Conservation (phyloP, 1,140 invertebrate species). For the Psix sp. region DNA sequence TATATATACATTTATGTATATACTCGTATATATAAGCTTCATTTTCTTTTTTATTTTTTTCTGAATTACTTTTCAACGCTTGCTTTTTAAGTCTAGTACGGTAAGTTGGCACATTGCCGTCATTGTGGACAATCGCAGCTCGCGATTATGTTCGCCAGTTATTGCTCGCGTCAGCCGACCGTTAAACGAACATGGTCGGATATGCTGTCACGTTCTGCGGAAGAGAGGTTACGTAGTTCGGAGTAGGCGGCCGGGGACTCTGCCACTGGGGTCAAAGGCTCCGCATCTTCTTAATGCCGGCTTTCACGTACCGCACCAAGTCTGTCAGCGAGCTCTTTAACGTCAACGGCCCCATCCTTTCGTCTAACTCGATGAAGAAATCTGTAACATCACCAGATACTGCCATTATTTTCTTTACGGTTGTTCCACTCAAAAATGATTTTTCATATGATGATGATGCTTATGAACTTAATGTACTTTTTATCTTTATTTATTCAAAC, state of each 20-base stretch:
- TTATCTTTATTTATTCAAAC: slow-evolving; percentile 3
- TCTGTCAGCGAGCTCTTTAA: slow-evolving; percentile 85
- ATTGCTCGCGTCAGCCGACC: slow-evolving; percentile 14
- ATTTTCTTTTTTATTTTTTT: slow-evolving; percentile 6
- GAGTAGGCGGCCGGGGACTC: slow-evolving; percentile 75
- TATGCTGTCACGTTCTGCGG: slow-evolving; percentile 74
- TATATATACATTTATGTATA: no score
- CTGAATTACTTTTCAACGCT: background rate
- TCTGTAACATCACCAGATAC: slow-evolving; percentile 77
- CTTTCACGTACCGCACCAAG: slow-evolving; percentile 85
- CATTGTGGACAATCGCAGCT: slow-evolving; percentile 26
- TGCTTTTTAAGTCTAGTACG: slow-evolving; percentile 15
- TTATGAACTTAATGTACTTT: no score
- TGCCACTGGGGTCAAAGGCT: slow-evolving; percentile 77
- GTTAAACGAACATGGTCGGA: slow-evolving; percentile 72
- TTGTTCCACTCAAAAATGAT: slow-evolving; percentile 3
- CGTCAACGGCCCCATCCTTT: slow-evolving; percentile 84
- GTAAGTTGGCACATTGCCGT: slow-evolving; percentile 19
- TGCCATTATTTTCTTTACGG: slow-evolving; percentile 10
- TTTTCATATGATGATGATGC: no score
- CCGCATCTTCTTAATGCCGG: slow-evolving; percentile 81
- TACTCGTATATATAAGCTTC: background rate
- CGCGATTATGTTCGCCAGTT: slow-evolving; percentile 12
- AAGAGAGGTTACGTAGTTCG: slow-evolving; percentile 74
- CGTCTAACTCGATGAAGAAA: slow-evolving; percentile 88